Conservation (phyloP, 2,888 invertebrate species). For the Caradrina clavipalpis region DNA sequence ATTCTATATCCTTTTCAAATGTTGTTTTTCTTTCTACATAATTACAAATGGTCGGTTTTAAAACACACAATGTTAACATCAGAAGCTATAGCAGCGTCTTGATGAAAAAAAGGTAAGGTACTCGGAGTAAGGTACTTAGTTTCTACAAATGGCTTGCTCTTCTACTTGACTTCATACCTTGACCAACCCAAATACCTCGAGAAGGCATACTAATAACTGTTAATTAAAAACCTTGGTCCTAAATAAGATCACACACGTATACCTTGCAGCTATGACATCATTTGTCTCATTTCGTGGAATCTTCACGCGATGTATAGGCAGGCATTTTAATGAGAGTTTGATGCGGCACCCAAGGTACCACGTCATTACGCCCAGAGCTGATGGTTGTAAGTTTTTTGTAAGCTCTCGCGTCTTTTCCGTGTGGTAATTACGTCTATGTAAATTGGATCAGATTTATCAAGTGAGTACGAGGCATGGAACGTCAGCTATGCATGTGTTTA, state of each 20-base stretch:
- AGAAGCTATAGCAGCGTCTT: constrained; percentile 5
- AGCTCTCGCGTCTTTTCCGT: constrained; percentile 63
- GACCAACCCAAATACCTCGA: constrained; percentile 33
- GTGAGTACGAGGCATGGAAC: constrained; percentile 71
- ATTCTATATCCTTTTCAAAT: constrained; percentile 28
- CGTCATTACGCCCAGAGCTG: constrained; percentile 70
- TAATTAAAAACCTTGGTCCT: constrained; percentile 29
- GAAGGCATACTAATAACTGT: constrained; percentile 27
- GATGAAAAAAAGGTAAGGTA: constrained; percentile 19
- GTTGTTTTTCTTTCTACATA: constrained; percentile 22
- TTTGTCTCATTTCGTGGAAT: constrained; percentile 68
- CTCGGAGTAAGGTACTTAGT: constrained; percentile 3
- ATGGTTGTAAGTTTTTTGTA: constrained; percentile 61
- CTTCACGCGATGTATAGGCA: constrained; percentile 60
- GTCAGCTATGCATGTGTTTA: constrained; percentile 72
- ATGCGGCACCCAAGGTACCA: constrained; percentile 75
- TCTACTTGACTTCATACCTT: constrained; percentile 11
- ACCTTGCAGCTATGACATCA: constrained; percentile 67
- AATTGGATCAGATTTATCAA: constrained; percentile 87
- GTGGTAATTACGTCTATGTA: constrained; percentile 85
- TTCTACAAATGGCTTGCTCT: constrained; percentile 6
- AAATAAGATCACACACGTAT: constrained; percentile 54
- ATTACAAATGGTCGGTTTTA: neutral
- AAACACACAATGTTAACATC: neutral
- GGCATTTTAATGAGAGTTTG: constrained; percentile 84